Percentiles rank a stretch among this genome's conserved stretches.
Conservation (phyloP, 2,888 invertebrate species). For the Leucophenga maculata region DNA sequence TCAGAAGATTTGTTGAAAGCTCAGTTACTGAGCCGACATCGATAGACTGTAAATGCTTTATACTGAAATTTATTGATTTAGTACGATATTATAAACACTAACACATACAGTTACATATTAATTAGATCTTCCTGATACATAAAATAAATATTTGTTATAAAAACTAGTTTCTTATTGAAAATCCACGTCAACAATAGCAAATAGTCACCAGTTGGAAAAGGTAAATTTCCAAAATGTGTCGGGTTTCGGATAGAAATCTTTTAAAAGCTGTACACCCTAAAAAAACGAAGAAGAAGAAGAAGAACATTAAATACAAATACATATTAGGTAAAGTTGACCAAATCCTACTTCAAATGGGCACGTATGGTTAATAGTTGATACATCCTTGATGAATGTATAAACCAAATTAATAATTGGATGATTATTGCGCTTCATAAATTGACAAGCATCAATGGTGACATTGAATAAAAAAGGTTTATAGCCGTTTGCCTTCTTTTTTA, state of each 20-base stretch:
- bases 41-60: no score
- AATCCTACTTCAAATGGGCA: not conserved
- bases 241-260: not conserved
- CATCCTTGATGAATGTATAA: not conserved
- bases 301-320: not conserved
- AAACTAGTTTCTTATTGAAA: not conserved
- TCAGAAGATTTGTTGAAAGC: no score
- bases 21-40: no score
- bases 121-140: not conserved
- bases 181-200: not conserved
- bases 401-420: no score
- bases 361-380: not conserved
- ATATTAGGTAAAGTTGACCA: not conserved
- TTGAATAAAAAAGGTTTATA: slow-evolving; percentile 2
- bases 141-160: not conserved
- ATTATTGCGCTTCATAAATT: not conserved
- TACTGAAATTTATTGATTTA: no score
- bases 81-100: no score
- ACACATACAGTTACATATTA: no score
- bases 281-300: no score
- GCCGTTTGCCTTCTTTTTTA: not conserved
- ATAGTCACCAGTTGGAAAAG: not conserved
- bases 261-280: not conserved
- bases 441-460: not conserved
- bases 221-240: not conserved